A percentile compares a stretch with the other conserved stretches of the same genome.
phyloP scores from a whole-genome alignment of 1,140 invertebrate species.

The Episyrphus balteatus region DNA sequence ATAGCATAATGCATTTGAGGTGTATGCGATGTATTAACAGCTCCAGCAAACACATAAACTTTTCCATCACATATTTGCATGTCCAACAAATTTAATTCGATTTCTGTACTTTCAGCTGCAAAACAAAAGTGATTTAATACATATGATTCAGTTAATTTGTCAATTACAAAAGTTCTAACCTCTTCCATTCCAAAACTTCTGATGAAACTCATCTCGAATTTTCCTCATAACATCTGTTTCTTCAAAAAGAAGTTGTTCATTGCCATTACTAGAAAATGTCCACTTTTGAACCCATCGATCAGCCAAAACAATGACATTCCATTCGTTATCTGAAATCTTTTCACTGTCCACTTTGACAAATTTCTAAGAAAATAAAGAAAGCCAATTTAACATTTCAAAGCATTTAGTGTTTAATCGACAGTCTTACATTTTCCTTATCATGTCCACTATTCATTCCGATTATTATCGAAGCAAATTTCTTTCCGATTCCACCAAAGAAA shows the following conservation, averaged over 20 bases:
- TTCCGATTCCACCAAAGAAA: constrained; percentile 77
- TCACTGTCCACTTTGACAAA: constrained; percentile 28
- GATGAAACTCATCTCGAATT: constrained; percentile 27
- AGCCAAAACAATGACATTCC: constrained; percentile 22
- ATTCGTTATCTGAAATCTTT: constrained; percentile 9
- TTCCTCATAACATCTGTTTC: constrained; percentile 24
- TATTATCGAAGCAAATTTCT: constrained; percentile 73
- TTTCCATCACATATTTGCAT: constrained; percentile 56
- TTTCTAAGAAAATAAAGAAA: constrained; percentile 7
- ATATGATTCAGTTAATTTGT: background rate
- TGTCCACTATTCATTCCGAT: constrained; percentile 67
- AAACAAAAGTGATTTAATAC: background rate
- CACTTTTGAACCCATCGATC: constrained; percentile 31
- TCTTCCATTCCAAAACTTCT: constrained; percentile 29
- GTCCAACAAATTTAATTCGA: constrained; percentile 52
- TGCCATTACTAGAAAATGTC: constrained; percentile 25
- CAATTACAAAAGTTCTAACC: constrained; percentile 2
- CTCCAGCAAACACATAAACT: constrained; percentile 61
- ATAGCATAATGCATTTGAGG: constrained; percentile 58
- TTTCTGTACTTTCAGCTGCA: constrained; percentile 24
- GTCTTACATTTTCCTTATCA: constrained; percentile 64
- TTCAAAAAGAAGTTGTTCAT: constrained; percentile 24
- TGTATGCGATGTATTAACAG: constrained; percentile 51
- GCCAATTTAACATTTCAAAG: background rate
- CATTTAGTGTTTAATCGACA: background rate